A percentile compares a stretch with the other conserved stretches of the same genome.
phyloP scores from a whole-genome alignment of 2,888 invertebrate genomes.

The Masnerella sp. region DNA sequence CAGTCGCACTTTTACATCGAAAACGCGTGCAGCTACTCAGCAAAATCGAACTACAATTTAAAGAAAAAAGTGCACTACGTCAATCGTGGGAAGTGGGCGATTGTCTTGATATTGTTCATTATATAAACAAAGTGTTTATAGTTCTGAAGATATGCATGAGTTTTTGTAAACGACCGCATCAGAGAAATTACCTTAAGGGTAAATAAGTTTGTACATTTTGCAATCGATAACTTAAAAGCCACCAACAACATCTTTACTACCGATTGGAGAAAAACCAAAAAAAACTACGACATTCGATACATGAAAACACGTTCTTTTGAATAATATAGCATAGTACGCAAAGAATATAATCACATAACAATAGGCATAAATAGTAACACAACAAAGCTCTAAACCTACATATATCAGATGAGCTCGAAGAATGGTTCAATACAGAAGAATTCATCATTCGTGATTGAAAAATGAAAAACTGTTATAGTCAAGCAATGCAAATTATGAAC shows the following conservation, averaged over 20 bases:
- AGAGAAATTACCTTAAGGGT: background rate
- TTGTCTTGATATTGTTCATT: too few species aligned
- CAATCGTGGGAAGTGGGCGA: too few species aligned
- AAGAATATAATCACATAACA: too few species aligned
- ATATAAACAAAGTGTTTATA: too few species aligned
- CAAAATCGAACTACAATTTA: too few species aligned
- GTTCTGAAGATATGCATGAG: too few species aligned
- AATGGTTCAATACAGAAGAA: background rate
- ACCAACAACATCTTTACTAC: constrained; percentile 11
- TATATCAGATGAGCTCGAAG: background rate
- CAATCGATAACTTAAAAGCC: constrained; percentile 27
- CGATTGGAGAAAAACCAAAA: constrained; percentile 4
- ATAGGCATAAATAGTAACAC: constrained; percentile 9
- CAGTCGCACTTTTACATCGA: too few species aligned
- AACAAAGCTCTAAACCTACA: constrained; percentile 8
- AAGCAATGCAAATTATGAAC: background rate
- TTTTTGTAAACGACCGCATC: too few species aligned
- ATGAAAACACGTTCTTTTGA: background rate
- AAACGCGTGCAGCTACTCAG: too few species aligned
- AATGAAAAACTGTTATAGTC: too few species aligned
- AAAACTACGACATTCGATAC: constrained; percentile 13
- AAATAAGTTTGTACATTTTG: constrained; percentile 25
- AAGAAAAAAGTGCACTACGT: too few species aligned
- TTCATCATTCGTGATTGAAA: constrained; percentile 7
- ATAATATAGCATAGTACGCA: too few species aligned